These are phyloP conservation scores for Drosophila fuyamai DNA, from an alignment of 1,140 invertebrate genomes.

Conservation along the genomic window DNA sequence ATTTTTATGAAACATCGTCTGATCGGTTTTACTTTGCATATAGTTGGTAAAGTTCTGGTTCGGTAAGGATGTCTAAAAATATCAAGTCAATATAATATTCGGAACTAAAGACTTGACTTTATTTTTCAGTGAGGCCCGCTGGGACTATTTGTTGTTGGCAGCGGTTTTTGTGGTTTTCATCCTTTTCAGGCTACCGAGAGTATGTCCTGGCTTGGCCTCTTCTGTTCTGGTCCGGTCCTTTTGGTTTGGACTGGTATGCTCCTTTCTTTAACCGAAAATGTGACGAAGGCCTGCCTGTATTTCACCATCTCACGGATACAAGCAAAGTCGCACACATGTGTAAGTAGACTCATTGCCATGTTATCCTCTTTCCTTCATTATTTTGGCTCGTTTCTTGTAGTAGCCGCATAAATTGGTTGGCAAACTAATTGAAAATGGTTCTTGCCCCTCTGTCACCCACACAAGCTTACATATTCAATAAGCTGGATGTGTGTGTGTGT, in stretches of 20 bases:
- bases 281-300: constrained; percentile 74
- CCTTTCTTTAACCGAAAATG: constrained; percentile 61
- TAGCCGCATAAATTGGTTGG: constrained; percentile 75
- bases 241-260: constrained; percentile 11
- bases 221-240: constrained; percentile 10
- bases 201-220: constrained; percentile 19
- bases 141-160: constrained; percentile 66
- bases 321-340: constrained; percentile 7
- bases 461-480: constrained; percentile 59
- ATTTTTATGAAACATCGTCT: too few relatives aligned
- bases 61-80: background rate
- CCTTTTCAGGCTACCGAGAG: constrained; percentile 39
- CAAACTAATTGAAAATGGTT: constrained; percentile 80
- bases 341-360: constrained; percentile 35
- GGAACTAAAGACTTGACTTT: background rate
- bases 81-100: background rate
- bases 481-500: constrained; percentile 45
- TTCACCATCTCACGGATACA: constrained; percentile 32
- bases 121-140: constrained; percentile 26
- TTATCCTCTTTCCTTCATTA: constrained; percentile 53
- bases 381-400: constrained; percentile 54
- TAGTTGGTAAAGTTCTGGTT: too few relatives aligned
- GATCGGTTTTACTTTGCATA: too few relatives aligned
- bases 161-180: constrained; percentile 69
- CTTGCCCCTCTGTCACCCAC: constrained; percentile 37